Evolutionary conservation across 1,140 invertebrate genomes (phyloP).

Genomic region (Euwallacea similis): DNA sequence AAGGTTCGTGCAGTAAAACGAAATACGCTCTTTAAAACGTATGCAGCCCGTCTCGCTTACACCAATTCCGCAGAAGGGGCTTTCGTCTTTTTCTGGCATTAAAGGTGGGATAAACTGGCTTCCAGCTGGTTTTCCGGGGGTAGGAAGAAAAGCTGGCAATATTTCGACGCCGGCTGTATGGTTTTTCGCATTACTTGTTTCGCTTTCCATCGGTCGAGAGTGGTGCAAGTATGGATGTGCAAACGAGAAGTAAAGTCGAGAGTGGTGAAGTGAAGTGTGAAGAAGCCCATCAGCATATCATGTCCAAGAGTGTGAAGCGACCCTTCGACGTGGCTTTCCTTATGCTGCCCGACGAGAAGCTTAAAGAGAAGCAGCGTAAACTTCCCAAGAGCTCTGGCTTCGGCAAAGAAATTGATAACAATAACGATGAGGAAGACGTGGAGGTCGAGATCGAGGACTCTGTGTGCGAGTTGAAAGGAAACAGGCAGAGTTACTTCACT

Average conservation of each 20-base stretch:
- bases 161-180: conserved; percentile 52
- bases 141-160: conserved; percentile 51
- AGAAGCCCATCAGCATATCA: conserved; percentile 40
- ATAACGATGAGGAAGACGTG: conserved; percentile 49
- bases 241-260: conserved; percentile 43
- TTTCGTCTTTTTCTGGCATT: conserved; percentile 39
- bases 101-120: conserved; percentile 45
- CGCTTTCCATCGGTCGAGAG: conserved; percentile 30
- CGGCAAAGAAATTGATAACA: conserved; percentile 49
- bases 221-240: conserved; percentile 44
- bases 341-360: conserved; percentile 81
- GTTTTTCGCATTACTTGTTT: conserved; percentile 52
- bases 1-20: conserved; percentile 45
- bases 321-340: conserved; percentile 87
- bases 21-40: conserved; percentile 48
- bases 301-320: conserved; percentile 61
- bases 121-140: conserved; percentile 46
- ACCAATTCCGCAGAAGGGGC: conserved; percentile 3
- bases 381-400: conserved; percentile 37
- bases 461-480: conserved; percentile 48
- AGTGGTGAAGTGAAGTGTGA: conserved; percentile 39
- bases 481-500: conserved; percentile 49
- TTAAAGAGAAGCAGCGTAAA: conserved; percentile 65
- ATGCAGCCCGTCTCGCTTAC: conserved; percentile 35
- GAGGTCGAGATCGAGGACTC: conserved; percentile 55